Conservation (phyloP, 2,888 invertebrate genomes). For the Cheilosia vernalis region DNA sequence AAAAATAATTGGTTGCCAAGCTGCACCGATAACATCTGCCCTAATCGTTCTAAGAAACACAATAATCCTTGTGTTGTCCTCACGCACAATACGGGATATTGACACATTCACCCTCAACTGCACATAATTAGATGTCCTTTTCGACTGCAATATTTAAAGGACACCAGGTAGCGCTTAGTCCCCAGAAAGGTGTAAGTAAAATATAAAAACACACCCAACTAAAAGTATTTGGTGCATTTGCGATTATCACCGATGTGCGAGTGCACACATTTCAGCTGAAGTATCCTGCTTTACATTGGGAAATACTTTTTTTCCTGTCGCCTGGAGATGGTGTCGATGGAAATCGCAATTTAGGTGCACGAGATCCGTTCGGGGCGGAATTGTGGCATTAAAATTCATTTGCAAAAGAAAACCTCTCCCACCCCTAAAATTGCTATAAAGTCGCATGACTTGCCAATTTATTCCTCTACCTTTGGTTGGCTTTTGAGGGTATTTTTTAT, state of each 20-base stretch:
- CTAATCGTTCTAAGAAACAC: constrained; percentile 31
- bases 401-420: not conserved
- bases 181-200: constrained; percentile 7
- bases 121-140: constrained; percentile 17
- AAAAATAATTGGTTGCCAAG: constrained; percentile 43
- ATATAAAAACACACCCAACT: constrained; percentile 3
- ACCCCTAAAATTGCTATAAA: constrained; percentile 19
- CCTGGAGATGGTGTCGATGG: constrained; percentile 10
- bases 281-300: constrained; percentile 59
- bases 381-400: constrained; percentile 60
- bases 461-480: constrained; percentile 36
- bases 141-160: constrained; percentile 33
- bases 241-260: constrained; percentile 69
- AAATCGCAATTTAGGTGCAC: constrained; percentile 50
- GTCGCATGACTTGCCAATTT: constrained; percentile 59
- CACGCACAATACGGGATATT: constrained; percentile 6
- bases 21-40: constrained; percentile 31
- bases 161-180: constrained; percentile 46
- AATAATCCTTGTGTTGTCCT: constrained; percentile 15
- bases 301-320: constrained; percentile 4
- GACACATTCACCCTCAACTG: constrained; percentile 3
- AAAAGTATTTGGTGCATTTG: constrained; percentile 37
- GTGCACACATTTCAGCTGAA: constrained; percentile 54
- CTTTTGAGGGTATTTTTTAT: constrained; percentile 1
- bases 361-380: constrained; percentile 37